Percentiles rank a stretch among this genome's conserved stretches.
Conservation (phyloP, 2,113 vertebrate species). For the Hirundichthys speculiger region DNA sequence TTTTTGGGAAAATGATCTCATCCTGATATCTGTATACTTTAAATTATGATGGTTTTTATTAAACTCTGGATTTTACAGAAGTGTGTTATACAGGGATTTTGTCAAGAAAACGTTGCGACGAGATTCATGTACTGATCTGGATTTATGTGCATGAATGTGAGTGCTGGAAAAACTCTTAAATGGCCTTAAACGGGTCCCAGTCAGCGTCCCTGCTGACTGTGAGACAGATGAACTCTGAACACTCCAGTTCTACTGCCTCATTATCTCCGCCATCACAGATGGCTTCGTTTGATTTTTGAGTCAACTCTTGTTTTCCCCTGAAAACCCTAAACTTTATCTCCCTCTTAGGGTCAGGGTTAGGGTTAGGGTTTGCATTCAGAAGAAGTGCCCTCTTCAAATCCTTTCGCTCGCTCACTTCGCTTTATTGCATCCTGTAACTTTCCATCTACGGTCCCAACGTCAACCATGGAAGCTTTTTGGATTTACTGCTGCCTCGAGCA, state of each 20-base stretch:
- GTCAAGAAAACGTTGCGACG: background rate
- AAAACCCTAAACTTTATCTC: background rate
- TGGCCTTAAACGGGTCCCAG: background rate
- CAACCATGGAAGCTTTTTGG: too few species aligned
- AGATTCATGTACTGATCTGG: background rate
- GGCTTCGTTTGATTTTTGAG: background rate
- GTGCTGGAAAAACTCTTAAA: conserved; percentile 6
- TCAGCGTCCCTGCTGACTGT: background rate
- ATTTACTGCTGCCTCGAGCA: background rate
- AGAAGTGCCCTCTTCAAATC: too few species aligned
- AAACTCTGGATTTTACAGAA: background rate
- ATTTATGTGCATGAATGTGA: conserved; percentile 19
- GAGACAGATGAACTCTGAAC: background rate
- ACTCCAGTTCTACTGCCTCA: conserved; percentile 1
- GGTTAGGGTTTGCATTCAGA: too few species aligned
- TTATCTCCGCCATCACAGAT: conserved; percentile 5
- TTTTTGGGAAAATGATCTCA: conserved; percentile 42
- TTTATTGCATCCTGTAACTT: background rate
- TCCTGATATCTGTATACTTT: conserved; percentile 20
- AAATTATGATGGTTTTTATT: conserved; percentile 11
- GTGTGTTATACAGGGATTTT: conserved; percentile 10
- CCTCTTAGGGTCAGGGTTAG: too few species aligned
- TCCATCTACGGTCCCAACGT: conserved; percentile 7
- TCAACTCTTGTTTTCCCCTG: background rate
- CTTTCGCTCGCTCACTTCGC: background rate